These are phyloP conservation scores for Platynereis dumerilii DNA, from an alignment of 2,888 invertebrate genomes.

Conservation along the genomic window DNA sequence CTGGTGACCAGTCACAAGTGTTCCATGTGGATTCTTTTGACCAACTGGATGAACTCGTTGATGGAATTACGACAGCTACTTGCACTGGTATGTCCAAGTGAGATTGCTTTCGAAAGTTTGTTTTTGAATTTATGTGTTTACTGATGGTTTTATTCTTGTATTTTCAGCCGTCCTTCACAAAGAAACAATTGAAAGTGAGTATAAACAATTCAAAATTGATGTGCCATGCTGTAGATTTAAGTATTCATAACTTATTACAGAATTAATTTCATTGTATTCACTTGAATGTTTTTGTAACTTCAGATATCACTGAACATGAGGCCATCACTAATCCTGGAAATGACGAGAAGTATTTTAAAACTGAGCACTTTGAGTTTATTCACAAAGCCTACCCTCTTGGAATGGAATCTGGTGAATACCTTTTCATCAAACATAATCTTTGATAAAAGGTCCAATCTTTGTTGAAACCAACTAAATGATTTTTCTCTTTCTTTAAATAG, in stretches of 20 bases:
- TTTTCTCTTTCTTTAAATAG: background rate
- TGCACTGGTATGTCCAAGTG: constrained; percentile 11
- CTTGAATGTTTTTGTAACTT: background rate
- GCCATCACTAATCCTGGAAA: constrained; percentile 17
- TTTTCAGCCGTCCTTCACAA: background rate
- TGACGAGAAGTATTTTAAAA: constrained; percentile 19
- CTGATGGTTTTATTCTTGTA: background rate
- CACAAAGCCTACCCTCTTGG: constrained; percentile 18
- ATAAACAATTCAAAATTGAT: no score
- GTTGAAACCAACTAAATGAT: background rate
- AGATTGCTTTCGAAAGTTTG: no score
- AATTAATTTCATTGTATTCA: no score
- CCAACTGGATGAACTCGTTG: constrained; percentile 4
- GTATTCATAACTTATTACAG: no score
- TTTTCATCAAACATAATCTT: background rate
- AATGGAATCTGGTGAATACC: constrained; percentile 19
- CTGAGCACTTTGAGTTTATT: constrained; percentile 15
- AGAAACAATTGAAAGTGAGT: background rate
- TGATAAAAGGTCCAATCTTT: background rate
- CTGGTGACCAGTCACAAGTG: constrained; percentile 18
- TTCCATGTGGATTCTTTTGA: constrained; percentile 16
- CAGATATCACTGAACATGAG: constrained; percentile 15
- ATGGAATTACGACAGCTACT: constrained; percentile 3
- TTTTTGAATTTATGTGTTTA: background rate
- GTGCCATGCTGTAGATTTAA: no score